A percentile compares a stretch with the other conserved stretches of the same genome.
Evolutionary conservation across 2,888 invertebrate species (phyloP).

Genomic region (Eupeodes luniger): DNA sequence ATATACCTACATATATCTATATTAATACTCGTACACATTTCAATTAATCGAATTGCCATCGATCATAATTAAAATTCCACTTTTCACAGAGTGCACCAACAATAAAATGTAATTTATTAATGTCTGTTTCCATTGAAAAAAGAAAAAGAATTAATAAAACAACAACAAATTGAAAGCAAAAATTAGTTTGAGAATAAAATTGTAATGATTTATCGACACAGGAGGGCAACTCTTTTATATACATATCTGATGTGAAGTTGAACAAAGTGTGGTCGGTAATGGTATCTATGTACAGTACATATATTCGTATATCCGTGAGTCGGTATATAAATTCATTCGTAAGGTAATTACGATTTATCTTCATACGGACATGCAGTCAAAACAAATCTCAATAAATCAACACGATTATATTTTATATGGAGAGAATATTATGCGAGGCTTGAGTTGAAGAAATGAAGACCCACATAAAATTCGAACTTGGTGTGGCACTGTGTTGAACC

Average conservation of each 20-base stretch:
- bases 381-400: conserved; percentile 75
- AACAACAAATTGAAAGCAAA: conserved; percentile 61
- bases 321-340: conserved; percentile 24
- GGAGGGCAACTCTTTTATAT: conserved; percentile 35
- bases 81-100: conserved; percentile 60
- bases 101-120: conserved; percentile 73
- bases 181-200: conserved; percentile 64
- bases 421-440: neutral
- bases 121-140: conserved; percentile 14
- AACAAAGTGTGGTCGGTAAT: neutral
- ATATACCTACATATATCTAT: neutral
- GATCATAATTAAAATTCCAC: conserved; percentile 76
- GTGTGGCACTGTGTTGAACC: neutral
- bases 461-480: conserved; percentile 40
- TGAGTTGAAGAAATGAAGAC: conserved; percentile 36
- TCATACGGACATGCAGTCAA: conserved; percentile 70
- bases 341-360: conserved; percentile 76
- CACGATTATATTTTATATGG: conserved; percentile 62
- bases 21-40: conserved; percentile 50
- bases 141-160: conserved; percentile 9
- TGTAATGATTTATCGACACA: conserved; percentile 64
- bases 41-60: conserved; percentile 75
- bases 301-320: too few species aligned
- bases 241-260: too few species aligned
- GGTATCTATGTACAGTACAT: conserved; percentile 39